Conservation (phyloP, 2,113 vertebrate genomes). For the Lamprotornis superbus region DNA sequence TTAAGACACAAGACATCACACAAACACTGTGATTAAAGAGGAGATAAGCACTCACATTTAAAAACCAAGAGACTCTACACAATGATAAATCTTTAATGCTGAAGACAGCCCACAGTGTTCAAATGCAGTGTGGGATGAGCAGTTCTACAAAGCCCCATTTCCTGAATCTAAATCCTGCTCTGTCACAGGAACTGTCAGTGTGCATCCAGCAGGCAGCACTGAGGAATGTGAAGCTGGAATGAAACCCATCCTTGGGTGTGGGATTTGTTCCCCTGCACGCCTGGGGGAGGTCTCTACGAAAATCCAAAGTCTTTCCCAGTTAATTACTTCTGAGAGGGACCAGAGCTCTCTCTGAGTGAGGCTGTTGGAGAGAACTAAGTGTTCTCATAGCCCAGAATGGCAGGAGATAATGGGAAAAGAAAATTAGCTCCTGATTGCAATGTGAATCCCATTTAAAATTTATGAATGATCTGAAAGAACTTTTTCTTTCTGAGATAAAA, state of each 20-base stretch:
- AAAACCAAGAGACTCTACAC: background rate
- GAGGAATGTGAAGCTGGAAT: background rate
- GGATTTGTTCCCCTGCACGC: background rate
- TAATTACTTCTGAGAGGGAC: background rate
- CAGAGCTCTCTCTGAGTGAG: background rate
- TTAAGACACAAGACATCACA: background rate
- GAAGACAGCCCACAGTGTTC: background rate
- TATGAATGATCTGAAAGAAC: conserved; percentile 11
- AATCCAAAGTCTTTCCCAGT: background rate
- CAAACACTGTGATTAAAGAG: background rate
- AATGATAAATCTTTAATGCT: background rate
- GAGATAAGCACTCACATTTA: background rate
- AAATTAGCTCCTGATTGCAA: conserved; percentile 15
- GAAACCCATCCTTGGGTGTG: background rate
- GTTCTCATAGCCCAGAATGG: background rate
- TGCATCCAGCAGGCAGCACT: background rate
- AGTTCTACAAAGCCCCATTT: background rate
- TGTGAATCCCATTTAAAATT: background rate
- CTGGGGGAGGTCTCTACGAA: background rate
- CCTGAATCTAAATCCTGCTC: background rate
- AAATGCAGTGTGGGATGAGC: background rate
- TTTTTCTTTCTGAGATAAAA: background rate
- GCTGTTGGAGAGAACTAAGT: background rate
- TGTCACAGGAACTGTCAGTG: background rate
- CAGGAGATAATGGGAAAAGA: conserved; percentile 25